phyloP scores from a whole-genome alignment of 2,113 vertebrate species.

The Xenus cinereus region DNA sequence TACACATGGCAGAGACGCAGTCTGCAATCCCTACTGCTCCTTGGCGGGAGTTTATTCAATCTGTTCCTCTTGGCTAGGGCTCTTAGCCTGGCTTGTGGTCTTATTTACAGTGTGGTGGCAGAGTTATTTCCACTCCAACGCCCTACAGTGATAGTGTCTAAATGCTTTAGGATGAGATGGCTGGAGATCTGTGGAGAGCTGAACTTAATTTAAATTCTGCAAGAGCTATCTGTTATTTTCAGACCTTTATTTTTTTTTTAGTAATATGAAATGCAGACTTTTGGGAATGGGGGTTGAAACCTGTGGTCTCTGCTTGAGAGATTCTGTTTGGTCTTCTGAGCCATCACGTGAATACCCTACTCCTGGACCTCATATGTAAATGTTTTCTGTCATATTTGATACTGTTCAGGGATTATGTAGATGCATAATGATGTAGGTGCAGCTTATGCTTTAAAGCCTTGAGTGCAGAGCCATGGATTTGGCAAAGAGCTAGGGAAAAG shows the following conservation, averaged over 20 bases:
- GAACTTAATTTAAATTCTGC: not conserved
- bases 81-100: slow-evolving; percentile 26
- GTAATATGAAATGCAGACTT: not conserved
- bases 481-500: not conserved
- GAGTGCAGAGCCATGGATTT: not conserved
- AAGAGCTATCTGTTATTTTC: not conserved
- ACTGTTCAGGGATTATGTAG: not conserved
- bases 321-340: not conserved
- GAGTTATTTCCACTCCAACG: slow-evolving; percentile 15
- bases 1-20: not conserved
- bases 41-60: slow-evolving; percentile 38
- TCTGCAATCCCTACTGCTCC: slow-evolving; percentile 25
- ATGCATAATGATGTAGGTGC: not conserved
- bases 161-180: not conserved
- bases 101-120: slow-evolving; percentile 8
- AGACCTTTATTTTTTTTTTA: not conserved
- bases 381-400: not conserved
- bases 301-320: not conserved
- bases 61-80: slow-evolving; percentile 43
- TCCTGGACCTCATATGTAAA: not conserved
- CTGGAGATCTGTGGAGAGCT: not conserved
- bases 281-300: not conserved
- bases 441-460: not conserved
- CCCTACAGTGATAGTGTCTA: not conserved
- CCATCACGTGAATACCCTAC: not conserved